Evolutionary conservation across 2,888 invertebrate genomes (phyloP), one percentile per base, ranked within the genome.

Genomic region (Drosophila villosipedis): DNA sequence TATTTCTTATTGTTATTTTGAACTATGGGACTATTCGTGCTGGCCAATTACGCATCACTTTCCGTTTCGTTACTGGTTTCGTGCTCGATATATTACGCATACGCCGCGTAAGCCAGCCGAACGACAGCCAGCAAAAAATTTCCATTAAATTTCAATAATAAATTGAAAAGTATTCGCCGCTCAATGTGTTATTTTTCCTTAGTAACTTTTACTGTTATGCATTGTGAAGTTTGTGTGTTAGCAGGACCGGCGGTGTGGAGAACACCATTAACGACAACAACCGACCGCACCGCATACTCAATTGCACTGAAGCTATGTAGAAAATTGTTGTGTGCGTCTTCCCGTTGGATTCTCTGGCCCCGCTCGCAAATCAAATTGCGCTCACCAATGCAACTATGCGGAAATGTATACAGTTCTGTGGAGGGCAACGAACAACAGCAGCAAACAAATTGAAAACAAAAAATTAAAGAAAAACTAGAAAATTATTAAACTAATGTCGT

Each of bases 11-110:
- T 47, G 50, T 64, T 57, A 25, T 64, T 63, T 67, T 61, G 54
- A 33, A 59, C 69, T 70, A 70, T 67, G 57, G 58, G 35, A 57
- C 66, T 68, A 72, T 76, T 65, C 55, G 68, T 60, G 72, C 70
- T 83, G 70, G 73, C 82, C 77, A 86, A 85, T 88, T 86, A 86
- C 85, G 85, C 85, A 88, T 86, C 85, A 86, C 89, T 86, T 86
- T 86, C 85, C 64, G 78, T 86, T 86, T 86, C 85, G 76, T 88
- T 83, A 76, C 76, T 61, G 77, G 68, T 39, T 77, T 79, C 62
- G 63, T 79, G 76, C 68, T 80, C 73, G 64, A 54, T 61, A 57
- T 62, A 82, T 83, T 87, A 88, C 87, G 87, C 89, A 88, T 88
- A 84, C 84, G 87, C 84, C 84, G 84, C 87, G 63, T 77, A 60